Conservation (phyloP, 2,113 vertebrate species). For the Balaeniceps rex region DNA sequence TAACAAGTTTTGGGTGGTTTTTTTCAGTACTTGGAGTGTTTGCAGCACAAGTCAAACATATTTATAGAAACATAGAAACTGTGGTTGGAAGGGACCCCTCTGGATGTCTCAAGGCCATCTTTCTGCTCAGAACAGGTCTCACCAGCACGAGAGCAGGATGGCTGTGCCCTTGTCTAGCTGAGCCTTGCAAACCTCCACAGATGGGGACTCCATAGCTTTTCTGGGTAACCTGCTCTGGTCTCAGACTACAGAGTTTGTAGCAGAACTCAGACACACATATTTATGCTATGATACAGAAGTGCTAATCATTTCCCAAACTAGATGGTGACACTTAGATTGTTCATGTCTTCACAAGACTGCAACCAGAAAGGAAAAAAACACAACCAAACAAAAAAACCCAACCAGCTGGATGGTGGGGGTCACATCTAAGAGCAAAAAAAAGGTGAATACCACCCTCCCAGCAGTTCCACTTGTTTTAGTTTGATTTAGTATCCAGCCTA, state of each 20-base stretch:
- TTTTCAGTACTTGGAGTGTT: not conserved
- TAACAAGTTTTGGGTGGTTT: not conserved
- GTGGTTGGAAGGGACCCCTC: not conserved
- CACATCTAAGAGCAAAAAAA: not conserved
- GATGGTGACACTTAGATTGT: not conserved
- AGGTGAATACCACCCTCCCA: not conserved
- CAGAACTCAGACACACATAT: not conserved
- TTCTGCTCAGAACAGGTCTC: not conserved
- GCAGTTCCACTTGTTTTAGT: not conserved
- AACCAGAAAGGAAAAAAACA: not conserved
- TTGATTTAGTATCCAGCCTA: not conserved
- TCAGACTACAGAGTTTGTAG: not conserved
- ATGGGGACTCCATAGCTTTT: not conserved
- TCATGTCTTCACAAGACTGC: not conserved
- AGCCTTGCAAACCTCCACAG: not conserved
- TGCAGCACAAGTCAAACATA: not conserved
- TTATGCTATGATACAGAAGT: not conserved
- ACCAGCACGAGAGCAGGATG: not conserved
- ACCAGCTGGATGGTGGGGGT: not conserved
- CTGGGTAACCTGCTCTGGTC: not conserved
- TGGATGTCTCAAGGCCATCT: not conserved
- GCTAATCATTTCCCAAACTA: not conserved
- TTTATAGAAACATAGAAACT: not conserved
- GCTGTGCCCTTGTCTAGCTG: not conserved
- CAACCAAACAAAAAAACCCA: not conserved